phyloP scores from a whole-genome alignment of 2,888 invertebrate genomes.

The Copidosoma aretas region DNA sequence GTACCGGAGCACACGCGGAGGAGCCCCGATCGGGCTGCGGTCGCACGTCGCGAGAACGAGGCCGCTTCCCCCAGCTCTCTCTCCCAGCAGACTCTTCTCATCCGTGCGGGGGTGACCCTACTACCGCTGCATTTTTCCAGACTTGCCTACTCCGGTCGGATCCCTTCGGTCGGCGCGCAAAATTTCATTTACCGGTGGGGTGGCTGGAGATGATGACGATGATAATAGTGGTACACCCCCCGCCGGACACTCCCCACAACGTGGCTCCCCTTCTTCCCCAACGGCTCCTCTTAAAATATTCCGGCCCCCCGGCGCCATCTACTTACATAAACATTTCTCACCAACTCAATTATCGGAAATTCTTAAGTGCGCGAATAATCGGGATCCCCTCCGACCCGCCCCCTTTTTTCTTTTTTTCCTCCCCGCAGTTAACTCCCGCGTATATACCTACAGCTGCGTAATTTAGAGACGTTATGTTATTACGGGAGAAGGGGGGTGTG shows the following conservation, averaged over 20 bases:
- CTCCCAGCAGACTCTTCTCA: too few relatives aligned
- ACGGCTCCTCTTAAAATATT: slow-evolving; percentile 30
- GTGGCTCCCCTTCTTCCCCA: neutral
- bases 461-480: slow-evolving; percentile 28
- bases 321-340: slow-evolving; percentile 38
- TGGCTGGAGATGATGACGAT: neutral
- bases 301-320: slow-evolving; percentile 19
- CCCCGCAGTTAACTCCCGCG: neutral
- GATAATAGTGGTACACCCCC: too few relatives aligned
- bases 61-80: slow-evolving; percentile 17
- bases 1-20: slow-evolving; percentile 3
- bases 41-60: slow-evolving; percentile 41
- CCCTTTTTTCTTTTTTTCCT: neutral
- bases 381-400: slow-evolving; percentile 16
- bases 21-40: slow-evolving; percentile 43
- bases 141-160: neutral
- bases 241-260: neutral
- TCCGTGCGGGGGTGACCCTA: too few relatives aligned
- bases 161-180: slow-evolving; percentile 15
- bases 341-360: slow-evolving; percentile 41
- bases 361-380: slow-evolving; percentile 37
- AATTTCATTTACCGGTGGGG: slow-evolving; percentile 32
- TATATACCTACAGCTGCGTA: slow-evolving; percentile 10
- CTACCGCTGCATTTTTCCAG: too few relatives aligned
- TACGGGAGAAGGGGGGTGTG: too few relatives aligned